phyloP scores from a whole-genome alignment of 2,113 vertebrate species.

The Himantopus leucocephalus region DNA sequence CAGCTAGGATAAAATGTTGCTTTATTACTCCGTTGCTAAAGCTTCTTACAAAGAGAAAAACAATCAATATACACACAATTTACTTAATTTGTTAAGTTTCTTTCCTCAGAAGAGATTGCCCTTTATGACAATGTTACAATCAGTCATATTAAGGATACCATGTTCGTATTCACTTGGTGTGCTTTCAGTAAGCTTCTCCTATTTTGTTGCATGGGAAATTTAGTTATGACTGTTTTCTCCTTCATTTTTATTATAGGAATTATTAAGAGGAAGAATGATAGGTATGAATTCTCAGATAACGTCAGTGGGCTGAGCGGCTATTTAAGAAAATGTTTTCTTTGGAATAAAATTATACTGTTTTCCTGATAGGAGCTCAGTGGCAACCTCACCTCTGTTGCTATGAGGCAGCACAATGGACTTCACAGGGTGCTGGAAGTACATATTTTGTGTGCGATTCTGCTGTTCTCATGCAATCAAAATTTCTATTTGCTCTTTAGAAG shows the following conservation, averaged over 20 bases:
- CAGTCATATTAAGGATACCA: neutral
- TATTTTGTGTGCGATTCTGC: neutral
- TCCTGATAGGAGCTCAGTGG: neutral
- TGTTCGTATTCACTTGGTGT: rapidly evolving
- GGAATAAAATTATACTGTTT: constrained; percentile 30
- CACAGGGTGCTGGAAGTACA: neutral
- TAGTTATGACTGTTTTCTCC: neutral
- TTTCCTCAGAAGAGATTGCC: neutral
- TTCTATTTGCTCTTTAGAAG: constrained; percentile 45
- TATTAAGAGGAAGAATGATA: constrained; percentile 34
- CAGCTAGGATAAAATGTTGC: neutral
- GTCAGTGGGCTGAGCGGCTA: neutral
- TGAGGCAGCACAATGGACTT: constrained; percentile 8
- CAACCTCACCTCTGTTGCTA: constrained; percentile 14
- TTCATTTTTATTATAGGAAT: constrained; percentile 34
- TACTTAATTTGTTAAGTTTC: neutral
- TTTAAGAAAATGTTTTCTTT: constrained; percentile 58
- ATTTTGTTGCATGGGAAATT: constrained; percentile 12
- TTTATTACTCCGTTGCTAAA: neutral
- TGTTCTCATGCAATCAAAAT: neutral
- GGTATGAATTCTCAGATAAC: constrained; percentile 34
- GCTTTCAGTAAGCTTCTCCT: neutral
- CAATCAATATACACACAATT: neutral
- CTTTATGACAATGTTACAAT: neutral
- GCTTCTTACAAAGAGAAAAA: neutral